Evolutionary conservation across 1,140 invertebrate species (phyloP).

Genomic region (Caenorhabditis brenneri): DNA sequence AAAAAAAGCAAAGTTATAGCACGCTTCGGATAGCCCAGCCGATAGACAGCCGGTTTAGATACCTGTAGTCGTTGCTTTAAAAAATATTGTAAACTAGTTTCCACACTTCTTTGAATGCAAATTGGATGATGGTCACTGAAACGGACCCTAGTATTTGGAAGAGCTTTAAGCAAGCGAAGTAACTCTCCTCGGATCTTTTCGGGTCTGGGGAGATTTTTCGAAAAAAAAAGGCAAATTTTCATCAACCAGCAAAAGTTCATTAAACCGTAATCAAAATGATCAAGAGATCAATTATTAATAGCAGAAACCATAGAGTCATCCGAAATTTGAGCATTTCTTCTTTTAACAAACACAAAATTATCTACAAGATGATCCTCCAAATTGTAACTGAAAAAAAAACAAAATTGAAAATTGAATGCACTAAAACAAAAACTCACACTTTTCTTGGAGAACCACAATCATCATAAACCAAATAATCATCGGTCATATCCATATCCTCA

Average conservation of each 20-base stretch:
- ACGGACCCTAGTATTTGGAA: too few relatives aligned
- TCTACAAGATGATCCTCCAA: background rate
- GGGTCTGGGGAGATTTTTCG: too few relatives aligned
- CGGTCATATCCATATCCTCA: background rate
- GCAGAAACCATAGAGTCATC: background rate
- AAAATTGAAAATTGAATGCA: background rate
- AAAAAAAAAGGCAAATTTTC: background rate
- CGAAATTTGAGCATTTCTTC: background rate
- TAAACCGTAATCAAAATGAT: background rate
- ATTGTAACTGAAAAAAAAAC: slow-evolving; percentile 12
- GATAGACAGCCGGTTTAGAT: too few relatives aligned
- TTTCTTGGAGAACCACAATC: background rate
- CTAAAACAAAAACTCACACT: background rate
- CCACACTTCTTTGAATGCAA: too few relatives aligned
- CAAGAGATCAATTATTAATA: background rate
- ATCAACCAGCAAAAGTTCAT: background rate
- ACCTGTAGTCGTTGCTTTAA: too few relatives aligned
- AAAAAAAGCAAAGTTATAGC: too few relatives aligned
- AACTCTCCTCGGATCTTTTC: too few relatives aligned
- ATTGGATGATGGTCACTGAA: too few relatives aligned
- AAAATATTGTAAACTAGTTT: too few relatives aligned
- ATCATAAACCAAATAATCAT: background rate
- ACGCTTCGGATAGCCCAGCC: too few relatives aligned
- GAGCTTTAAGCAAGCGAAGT: too few relatives aligned
- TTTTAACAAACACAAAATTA: background rate